Base-by-base conservation (phyloP, 2,113 vertebrate genomes). In the Cynocephalus volans region DNA sequence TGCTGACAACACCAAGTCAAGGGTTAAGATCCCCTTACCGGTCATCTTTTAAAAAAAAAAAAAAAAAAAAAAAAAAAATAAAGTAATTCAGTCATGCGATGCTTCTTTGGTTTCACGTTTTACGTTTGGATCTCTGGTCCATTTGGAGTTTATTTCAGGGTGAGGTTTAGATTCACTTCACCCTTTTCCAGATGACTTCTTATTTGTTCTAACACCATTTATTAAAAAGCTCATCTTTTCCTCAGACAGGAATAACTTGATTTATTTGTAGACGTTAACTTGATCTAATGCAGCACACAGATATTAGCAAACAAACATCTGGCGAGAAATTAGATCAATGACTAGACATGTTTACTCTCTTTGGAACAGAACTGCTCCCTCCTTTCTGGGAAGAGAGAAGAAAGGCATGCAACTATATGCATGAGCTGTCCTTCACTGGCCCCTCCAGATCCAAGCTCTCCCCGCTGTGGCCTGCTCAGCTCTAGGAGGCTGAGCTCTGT, bases 171-270 rank as follows among this genome's bases (percentile, higher is more conserved):
- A 50, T 23, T 67, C 45, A 21, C 23, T 70, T 76, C 79, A 70
- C 56, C 54, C 60, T 75, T 92, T 69, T 85, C 65, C 72, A 93
- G 48, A 10, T 41, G 83, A 48, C 69, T 93, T 75, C 69, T 52
- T 70, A 48, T 77, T 86, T 77, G 48, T 94, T 21, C 56, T 33
- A 41, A 26, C 26, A 52, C 18, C n/a, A 80, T 84, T 60, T 85
- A 85, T 92, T 80, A 45, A 56, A 79, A 88, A 88, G 31, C 56
- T 82, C 19, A 72, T 36, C 54, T 84, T 95, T 82, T 65, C 60
- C 54, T 85, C 58, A 76, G 81, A 79, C 17, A 77, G 26, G 60
- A 83, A 84, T 72, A 96, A 84, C 28, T 91, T 88, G 41, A 50
- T 62, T 79, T 60, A 73, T 31, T 93, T 84, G 92, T 72, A 58